Percentiles rank a stretch among this genome's conserved stretches.
Evolutionary conservation across 2,113 vertebrate genomes (phyloP).

Genomic region (Cinclus mexicanus): DNA sequence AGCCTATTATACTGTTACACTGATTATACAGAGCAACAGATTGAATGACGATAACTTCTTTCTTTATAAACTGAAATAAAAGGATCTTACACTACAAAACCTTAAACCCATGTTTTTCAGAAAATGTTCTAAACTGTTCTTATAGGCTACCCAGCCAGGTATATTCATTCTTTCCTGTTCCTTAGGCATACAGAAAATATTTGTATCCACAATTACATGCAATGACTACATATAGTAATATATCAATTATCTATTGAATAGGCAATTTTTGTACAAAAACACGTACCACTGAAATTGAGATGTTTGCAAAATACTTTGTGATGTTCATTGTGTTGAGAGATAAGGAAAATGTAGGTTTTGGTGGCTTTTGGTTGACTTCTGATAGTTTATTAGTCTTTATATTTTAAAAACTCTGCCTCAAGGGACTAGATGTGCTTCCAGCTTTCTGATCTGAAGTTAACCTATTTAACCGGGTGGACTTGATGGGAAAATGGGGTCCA

Average conservation of each 20-base stretch:
- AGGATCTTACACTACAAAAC: background rate
- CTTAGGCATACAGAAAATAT: background rate
- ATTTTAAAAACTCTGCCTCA: background rate
- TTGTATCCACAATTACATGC: background rate
- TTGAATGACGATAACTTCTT: background rate
- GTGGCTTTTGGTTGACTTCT: background rate
- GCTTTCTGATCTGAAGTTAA: background rate
- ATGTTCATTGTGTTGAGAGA: background rate
- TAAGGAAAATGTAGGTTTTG: background rate
- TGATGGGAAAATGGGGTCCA: background rate
- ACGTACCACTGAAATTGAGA: fast-evolving
- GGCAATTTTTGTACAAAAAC: background rate
- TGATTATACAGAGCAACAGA: background rate
- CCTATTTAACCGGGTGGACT: background rate
- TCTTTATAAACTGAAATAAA: background rate
- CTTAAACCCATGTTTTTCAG: background rate
- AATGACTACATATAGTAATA: background rate
- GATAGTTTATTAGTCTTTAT: background rate
- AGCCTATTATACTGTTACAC: background rate
- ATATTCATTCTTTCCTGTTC: background rate
- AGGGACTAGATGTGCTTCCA: background rate
- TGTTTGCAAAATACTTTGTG: background rate
- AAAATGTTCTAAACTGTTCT: background rate
- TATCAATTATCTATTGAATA: background rate
- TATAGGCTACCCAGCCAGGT: background rate